Conservation (phyloP, 2,888 invertebrate genomes). For the Lamellibrachia satsuma region DNA sequence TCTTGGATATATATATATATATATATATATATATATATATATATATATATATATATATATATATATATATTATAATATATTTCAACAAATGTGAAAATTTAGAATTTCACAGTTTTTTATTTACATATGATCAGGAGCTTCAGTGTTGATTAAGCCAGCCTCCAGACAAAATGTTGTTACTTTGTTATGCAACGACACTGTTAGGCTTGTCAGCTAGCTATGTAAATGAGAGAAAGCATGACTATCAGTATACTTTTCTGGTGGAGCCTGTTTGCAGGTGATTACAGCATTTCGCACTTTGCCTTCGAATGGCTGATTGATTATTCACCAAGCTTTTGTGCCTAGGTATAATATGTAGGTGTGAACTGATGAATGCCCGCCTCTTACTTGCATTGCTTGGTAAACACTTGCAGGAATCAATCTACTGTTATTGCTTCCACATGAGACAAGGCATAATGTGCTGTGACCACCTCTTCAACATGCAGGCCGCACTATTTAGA, state of each 20-base stretch:
- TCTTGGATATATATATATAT: too few species aligned
- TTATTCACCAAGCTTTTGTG: background rate
- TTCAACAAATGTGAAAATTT: too few species aligned
- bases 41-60: too few species aligned
- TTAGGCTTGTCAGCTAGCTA: background rate
- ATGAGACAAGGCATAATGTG: background rate
- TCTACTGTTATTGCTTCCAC: background rate
- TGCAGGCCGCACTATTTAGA: background rate
- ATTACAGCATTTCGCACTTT: slow-evolving; percentile 17
- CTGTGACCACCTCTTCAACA: background rate
- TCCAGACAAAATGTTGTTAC: slow-evolving; percentile 3
- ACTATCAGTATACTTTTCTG: background rate
- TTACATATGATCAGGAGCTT: background rate
- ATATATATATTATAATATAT: too few species aligned
- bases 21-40: background rate
- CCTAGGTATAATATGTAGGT: background rate
- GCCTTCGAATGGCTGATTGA: background rate
- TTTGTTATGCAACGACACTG: background rate
- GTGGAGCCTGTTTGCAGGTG: background rate
- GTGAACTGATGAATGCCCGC: background rate
- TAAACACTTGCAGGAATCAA: background rate
- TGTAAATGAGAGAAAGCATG: background rate
- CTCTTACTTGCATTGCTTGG: background rate
- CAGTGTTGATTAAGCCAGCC: background rate
- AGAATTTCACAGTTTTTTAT: background rate